Evolutionary conservation across 2,113 vertebrate genomes (phyloP), one percentile per base, ranked within the genome.

Genomic region (Orientallactaga bullata): DNA sequence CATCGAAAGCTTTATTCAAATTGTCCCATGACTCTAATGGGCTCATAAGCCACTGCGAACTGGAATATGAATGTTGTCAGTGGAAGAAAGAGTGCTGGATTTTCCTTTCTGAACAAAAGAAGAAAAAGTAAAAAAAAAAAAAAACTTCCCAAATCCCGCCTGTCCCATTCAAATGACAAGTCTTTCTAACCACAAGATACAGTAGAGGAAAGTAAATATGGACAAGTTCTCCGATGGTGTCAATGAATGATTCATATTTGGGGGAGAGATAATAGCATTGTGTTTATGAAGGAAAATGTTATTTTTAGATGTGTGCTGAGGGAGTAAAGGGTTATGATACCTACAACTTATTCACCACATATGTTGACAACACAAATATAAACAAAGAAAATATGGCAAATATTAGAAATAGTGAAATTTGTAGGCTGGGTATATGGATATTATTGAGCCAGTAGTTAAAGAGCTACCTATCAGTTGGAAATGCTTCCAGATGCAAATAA

Each of bases 91-190:
- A 71, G 3, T 15, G 1, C 9, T 37, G 18, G 55, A 68, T 76
- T 17, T 71, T 78, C 9, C 73, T 61, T 77, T 91, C 74, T 55
- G 3, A 63, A 65, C 90, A 78, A 87, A 91, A 71, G 37, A 89
- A 60, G 12, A 78, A 51, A 76, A 76, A 42, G 37, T n/a, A 47
- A 55, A 82, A 89, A 51, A 63, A 79, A 80, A 26, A 5, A 28
- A 28, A 66, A 66, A 12, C 55, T 73, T 35, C 30, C 28, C 68
- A 88, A 80, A 32, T 83, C 37, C 35, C 58, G 65, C 30, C 15
- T 91, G 42, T 71, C 77, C n/a, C n/a, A 77, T 89, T 94, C 79
- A 95, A 65, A 47, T 69, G 24, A 47, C 60, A 88, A 77, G 21
- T 93, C 71, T 90, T 35, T 88, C 39, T 51, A 94, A 65, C 7